Percentiles rank a stretch among this genome's conserved stretches.
Evolutionary conservation across 1,140 invertebrate genomes (phyloP).

Genomic region (Lethrus apterus): DNA sequence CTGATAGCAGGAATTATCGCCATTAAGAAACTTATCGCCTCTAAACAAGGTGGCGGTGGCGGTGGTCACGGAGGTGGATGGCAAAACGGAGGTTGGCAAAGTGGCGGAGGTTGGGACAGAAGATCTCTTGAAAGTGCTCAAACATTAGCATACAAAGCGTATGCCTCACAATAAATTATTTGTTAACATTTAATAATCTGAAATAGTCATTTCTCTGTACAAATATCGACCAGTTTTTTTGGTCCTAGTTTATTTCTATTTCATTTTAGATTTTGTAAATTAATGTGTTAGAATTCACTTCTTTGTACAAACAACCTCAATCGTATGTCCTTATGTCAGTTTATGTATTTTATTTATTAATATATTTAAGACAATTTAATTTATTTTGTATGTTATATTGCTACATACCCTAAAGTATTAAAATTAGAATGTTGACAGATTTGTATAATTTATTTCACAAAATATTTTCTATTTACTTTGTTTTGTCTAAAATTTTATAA

Average conservation of each 20-base stretch:
- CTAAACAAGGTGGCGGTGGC: slow-evolving; percentile 53
- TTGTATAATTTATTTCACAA: too few species aligned
- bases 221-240: slow-evolving; percentile 10
- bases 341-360: neutral
- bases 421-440: neutral
- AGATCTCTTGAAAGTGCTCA: slow-evolving; percentile 51
- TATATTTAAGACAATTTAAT: slow-evolving; percentile 9
- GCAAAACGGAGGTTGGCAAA: slow-evolving; percentile 40
- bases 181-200: neutral
- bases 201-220: neutral
- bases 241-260: slow-evolving; percentile 4
- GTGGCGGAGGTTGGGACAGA: slow-evolving; percentile 43
- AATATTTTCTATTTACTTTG: too few species aligned
- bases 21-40: slow-evolving; percentile 64
- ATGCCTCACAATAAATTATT: slow-evolving; percentile 29
- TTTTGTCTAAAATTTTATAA: too few species aligned
- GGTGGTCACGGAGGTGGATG: slow-evolving; percentile 46
- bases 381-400: neutral
- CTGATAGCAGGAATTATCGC: slow-evolving; percentile 69
- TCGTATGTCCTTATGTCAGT: neutral
- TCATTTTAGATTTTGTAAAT: too few species aligned
- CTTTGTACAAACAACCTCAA: slow-evolving; percentile 5
- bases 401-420: slow-evolving; percentile 1
- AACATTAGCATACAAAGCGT: slow-evolving; percentile 59
- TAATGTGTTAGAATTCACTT: too few species aligned